These are phyloP conservation scores for Danionella dracula DNA, from an alignment of 2,797 vertebrate species.

Conservation along the genomic window DNA sequence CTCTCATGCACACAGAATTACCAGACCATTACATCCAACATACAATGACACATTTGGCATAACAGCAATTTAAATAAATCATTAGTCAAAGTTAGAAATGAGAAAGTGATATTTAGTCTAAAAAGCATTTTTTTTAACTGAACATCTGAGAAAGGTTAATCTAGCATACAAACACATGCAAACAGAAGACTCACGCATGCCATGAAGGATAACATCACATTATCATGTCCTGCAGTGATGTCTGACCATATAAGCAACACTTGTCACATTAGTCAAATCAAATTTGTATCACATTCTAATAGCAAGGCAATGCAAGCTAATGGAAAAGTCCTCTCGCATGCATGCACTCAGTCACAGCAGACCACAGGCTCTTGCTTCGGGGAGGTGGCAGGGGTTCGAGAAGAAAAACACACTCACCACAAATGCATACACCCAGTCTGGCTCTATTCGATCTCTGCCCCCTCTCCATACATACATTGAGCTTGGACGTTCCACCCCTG, in stretches of 20 bases:
- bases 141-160: too few relatives aligned
- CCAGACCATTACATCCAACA: not conserved
- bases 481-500: slow-evolving; percentile 44
- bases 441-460: slow-evolving; percentile 28
- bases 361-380: slow-evolving; percentile 4
- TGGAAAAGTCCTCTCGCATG: slow-evolving; percentile 19
- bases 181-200: slow-evolving; percentile 33
- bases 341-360: slow-evolving; percentile 1
- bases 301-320: slow-evolving; percentile 50
- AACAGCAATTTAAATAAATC: not conserved
- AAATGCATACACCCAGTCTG: slow-evolving; percentile 47
- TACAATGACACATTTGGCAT: not conserved
- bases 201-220: slow-evolving; percentile 43
- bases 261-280: slow-evolving; percentile 64
- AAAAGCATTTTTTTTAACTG: not conserved
- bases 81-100: slow-evolving; percentile 17
- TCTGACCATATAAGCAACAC: slow-evolving; percentile 59
- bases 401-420: slow-evolving; percentile 58
- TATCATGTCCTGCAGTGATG: slow-evolving; percentile 51
- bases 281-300: slow-evolving; percentile 46
- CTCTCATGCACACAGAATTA: slow-evolving; percentile 25
- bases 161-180: slow-evolving; percentile 5
- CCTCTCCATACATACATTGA: slow-evolving; percentile 37
- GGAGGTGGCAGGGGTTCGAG: slow-evolving; percentile 6
- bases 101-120: not conserved